Conservation (phyloP, 1,140 invertebrate species). For the Drosophila kikkawai region DNA sequence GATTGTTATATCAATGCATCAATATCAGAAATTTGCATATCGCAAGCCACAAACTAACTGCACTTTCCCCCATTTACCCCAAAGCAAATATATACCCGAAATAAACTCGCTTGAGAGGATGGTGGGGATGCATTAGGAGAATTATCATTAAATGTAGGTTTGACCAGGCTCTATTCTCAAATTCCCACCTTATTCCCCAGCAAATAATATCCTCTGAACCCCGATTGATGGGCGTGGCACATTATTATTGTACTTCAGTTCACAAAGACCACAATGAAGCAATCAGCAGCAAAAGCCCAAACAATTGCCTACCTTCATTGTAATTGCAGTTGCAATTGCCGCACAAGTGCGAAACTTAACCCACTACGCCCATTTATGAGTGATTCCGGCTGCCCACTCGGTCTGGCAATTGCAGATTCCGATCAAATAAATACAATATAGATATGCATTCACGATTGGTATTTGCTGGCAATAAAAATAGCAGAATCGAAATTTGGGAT, state of each 20-base stretch:
- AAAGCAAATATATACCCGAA: constrained; percentile 63
- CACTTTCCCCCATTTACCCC: constrained; percentile 10
- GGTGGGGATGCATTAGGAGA: constrained; percentile 51
- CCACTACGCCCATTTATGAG: constrained; percentile 63
- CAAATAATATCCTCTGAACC: constrained; percentile 65
- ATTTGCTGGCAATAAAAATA: constrained; percentile 41
- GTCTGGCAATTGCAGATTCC: constrained; percentile 12
- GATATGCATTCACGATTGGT: constrained; percentile 20
- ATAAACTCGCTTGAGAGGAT: constrained; percentile 27
- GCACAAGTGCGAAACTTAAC: constrained; percentile 58
- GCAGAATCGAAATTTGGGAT: constrained; percentile 12
- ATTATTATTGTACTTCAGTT: constrained; percentile 59
- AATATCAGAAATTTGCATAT: constrained; percentile 76
- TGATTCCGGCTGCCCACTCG: constrained; percentile 10
- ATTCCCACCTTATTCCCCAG: constrained; percentile 28
- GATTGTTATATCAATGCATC: constrained; percentile 77
- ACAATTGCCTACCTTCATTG: constrained; percentile 52
- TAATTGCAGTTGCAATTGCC: constrained; percentile 50
- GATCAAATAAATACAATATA: constrained; percentile 38
- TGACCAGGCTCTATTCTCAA: constrained; percentile 7
- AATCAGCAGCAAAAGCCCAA: constrained; percentile 62
- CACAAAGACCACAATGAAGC: constrained; percentile 65
- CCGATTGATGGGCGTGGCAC: constrained; percentile 24
- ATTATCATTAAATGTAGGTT: constrained; percentile 74
- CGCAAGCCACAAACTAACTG: constrained; percentile 64